Evolutionary conservation across 2,797 vertebrate species (phyloP).

Genomic region (Echiichthys vipera): DNA sequence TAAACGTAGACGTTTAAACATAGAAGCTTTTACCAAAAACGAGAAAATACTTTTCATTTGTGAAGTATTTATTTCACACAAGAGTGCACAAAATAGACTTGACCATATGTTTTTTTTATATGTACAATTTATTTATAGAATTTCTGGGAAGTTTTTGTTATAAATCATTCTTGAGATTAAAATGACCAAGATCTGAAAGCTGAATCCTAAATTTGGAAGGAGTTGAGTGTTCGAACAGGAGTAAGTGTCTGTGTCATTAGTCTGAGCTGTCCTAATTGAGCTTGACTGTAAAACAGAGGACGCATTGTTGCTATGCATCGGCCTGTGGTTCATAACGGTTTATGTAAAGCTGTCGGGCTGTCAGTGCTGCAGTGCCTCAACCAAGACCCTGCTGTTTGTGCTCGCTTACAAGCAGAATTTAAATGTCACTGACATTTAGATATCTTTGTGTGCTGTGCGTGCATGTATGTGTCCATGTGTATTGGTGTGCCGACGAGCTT

Average conservation of each 20-base stretch:
- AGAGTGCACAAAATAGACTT: too few species aligned
- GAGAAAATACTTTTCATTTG: too few species aligned
- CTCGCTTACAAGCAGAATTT: constrained; percentile 17
- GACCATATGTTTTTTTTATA: too few species aligned
- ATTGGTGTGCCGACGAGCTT: constrained; percentile 14
- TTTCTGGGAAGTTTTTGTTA: too few species aligned
- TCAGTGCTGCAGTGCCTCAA: constrained; percentile 12
- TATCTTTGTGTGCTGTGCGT: constrained; percentile 7
- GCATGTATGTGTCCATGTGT: constrained; percentile 4
- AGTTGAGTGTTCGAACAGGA: not conserved
- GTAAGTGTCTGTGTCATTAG: not conserved
- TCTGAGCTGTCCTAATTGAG: not conserved
- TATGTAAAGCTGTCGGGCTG: not conserved
- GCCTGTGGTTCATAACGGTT: constrained; percentile 28
- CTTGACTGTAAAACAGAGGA: not conserved
- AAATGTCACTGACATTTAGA: constrained; percentile 65
- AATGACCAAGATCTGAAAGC: too few species aligned
- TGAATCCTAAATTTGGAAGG: not conserved
- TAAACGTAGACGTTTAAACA: too few species aligned
- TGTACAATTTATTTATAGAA: too few species aligned
- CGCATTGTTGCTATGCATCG: not conserved
- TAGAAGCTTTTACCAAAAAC: too few species aligned
- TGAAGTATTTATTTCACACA: too few species aligned
- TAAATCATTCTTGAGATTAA: too few species aligned
- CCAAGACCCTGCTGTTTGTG: constrained; percentile 7